Evolutionary conservation across 2,888 invertebrate genomes (phyloP), one percentile per base, ranked within the genome.

Genomic region (Aplocera efformata): DNA sequence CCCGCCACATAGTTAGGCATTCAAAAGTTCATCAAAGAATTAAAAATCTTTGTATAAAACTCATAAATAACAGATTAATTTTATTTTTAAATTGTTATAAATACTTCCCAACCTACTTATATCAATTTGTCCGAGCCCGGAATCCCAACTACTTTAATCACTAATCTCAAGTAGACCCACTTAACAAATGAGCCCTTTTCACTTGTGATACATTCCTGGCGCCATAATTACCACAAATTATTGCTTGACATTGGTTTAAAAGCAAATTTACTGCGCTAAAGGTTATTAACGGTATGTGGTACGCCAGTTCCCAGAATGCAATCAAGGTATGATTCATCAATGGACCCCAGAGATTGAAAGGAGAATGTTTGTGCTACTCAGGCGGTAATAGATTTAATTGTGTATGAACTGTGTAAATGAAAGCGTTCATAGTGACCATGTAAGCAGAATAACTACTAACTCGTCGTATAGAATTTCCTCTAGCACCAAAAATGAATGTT

Each of bases 261-360:
- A 60, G 53, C 58, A 59, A 67, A 72, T 67, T 72, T 67, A 73
- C 63, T 61, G 61, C 58, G 53, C 60, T 59, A 60, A 67, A 69
- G 62, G 64, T 70, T 74, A 65, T 72, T 80, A 80, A 80, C 78
- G 73, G 81, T 79, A 73, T 73, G 60, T 48, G 58, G 63, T 60
- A 66, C 62, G 55, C 50, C 54, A 53, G 60, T 74, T 74, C 72
- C 56, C 48, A 65, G 79, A 79, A 76, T 62, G 68, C 63, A 60
- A 64, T 65, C 55, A 53, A 56, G 53, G 58, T 56, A 60, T 81
- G 80, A 81, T 68, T 80, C 81, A 81, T 50, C 38, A 39, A 32
- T 46, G 58, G 60, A 50, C 39, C 39, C 24, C 37, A 34, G 34
- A 45, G 46, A 47, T 39, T 27, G 46, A 50, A 33, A 47, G 37